phyloP scores from a whole-genome alignment of 2,888 invertebrate species.

The Diabrotica balteata region DNA sequence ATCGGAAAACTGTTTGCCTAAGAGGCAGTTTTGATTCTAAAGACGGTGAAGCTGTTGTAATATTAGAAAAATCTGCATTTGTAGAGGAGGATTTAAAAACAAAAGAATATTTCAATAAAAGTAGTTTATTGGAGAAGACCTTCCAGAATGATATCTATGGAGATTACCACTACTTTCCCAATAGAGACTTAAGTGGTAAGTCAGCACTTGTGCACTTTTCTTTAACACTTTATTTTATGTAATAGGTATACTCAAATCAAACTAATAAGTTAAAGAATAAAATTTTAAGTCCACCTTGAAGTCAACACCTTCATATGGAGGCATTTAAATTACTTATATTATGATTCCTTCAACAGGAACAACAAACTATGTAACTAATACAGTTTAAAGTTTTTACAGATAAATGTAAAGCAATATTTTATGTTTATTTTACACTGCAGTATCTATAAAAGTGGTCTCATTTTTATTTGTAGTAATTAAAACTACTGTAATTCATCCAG shows the following conservation, averaged over 20 bases:
- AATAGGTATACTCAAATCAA: too few species aligned
- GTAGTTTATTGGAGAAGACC: slow-evolving; percentile 67
- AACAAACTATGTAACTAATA: too few species aligned
- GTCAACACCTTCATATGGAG: too few species aligned
- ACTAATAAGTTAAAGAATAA: too few species aligned
- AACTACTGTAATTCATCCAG: slow-evolving; percentile 90
- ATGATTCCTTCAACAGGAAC: too few species aligned
- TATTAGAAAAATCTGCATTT: slow-evolving; percentile 85
- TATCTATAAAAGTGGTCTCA: too few species aligned
- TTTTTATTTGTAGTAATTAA: slow-evolving; percentile 75
- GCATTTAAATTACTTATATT: too few species aligned
- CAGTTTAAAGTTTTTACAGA: too few species aligned
- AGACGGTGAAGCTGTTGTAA: slow-evolving; percentile 72
- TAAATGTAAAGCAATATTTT: background rate
- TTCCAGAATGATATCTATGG: slow-evolving; percentile 88
- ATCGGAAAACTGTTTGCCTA: slow-evolving; percentile 74
- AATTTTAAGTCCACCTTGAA: too few species aligned
- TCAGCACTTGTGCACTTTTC: slow-evolving; percentile 18
- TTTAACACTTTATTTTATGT: too few species aligned
- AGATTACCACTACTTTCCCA: slow-evolving; percentile 75
- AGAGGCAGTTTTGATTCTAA: slow-evolving; percentile 72
- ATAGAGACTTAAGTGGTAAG: slow-evolving; percentile 66
- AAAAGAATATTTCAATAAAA: slow-evolving; percentile 67
- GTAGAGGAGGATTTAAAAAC: slow-evolving; percentile 67
- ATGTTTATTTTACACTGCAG: background rate